A percentile compares a stretch with the other conserved stretches of the same genome.
These are phyloP conservation scores for Drosophila setosimentum DNA, from an alignment of 2,888 invertebrate genomes.

Conservation along the genomic window DNA sequence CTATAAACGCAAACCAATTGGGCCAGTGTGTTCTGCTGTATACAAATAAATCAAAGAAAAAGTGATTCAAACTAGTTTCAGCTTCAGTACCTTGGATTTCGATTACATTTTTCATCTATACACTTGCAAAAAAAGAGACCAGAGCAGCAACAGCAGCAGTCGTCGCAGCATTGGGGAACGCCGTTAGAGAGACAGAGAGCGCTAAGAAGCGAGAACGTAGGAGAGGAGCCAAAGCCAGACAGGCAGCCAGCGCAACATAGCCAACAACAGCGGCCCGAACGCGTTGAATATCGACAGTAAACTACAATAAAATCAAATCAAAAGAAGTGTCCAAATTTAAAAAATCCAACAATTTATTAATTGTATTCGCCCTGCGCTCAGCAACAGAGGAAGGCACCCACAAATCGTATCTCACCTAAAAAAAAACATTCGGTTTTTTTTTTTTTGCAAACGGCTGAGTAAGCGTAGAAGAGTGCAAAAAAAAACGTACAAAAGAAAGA, in stretches of 20 bases:
- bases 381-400: conserved; percentile 34
- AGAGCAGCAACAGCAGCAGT: conserved; percentile 49
- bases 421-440: conserved; percentile 53
- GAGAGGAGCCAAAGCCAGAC: conserved; percentile 59
- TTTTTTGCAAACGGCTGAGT: conserved; percentile 70
- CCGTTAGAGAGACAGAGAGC: conserved; percentile 56
- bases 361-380: conserved; percentile 19
- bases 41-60: conserved; percentile 51
- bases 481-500: conserved; percentile 55
- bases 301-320: conserved; percentile 1
- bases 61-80: conserved; percentile 72
- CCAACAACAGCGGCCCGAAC: conserved; percentile 63
- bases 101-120: conserved; percentile 75
- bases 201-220: conserved; percentile 63
- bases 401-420: conserved; percentile 47
- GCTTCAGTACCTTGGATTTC: conserved; percentile 68
- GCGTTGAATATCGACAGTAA: conserved; percentile 55
- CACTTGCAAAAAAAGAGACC: conserved; percentile 72
- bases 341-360: conserved; percentile 31
- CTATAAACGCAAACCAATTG: conserved; percentile 36
- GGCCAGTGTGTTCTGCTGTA: conserved; percentile 63
- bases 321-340: conserved; percentile 26
- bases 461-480: conserved; percentile 75
- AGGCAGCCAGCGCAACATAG: conserved; percentile 73
- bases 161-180: conserved; percentile 57